A percentile compares a stretch with the other conserved stretches of the same genome.
phyloP scores from a whole-genome alignment of 2,888 invertebrate species.

The Leucophenga montana region DNA sequence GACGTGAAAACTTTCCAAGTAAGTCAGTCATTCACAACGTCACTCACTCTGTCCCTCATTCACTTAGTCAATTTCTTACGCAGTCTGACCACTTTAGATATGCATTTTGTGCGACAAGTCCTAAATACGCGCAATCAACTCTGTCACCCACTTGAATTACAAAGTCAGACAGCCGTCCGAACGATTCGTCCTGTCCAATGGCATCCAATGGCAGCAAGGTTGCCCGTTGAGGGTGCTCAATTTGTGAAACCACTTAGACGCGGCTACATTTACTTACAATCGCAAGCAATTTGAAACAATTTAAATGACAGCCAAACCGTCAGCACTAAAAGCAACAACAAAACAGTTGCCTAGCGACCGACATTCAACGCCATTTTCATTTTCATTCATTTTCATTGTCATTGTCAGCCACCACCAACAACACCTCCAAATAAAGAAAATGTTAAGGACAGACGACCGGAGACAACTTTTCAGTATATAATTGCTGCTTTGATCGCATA shows the following conservation, averaged over 20 bases:
- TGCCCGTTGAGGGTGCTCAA: not conserved
- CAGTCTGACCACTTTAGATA: constrained; percentile 28
- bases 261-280: constrained; percentile 34
- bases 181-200: not conserved
- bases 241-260: constrained; percentile 28
- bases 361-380: not conserved
- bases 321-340: constrained; percentile 20
- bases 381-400: not conserved
- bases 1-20: not conserved
- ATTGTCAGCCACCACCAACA: constrained; percentile 4
- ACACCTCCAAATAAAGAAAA: not conserved
- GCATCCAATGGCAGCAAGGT: constrained; percentile 8
- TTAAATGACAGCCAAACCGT: constrained; percentile 44
- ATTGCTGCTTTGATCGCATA: constrained; percentile 70
- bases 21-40: not conserved
- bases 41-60: not conserved
- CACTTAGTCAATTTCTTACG: constrained; percentile 9
- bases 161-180: constrained; percentile 30
- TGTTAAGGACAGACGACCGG: not conserved
- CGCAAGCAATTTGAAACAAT: constrained; percentile 48
- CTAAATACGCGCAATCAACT: constrained; percentile 32
- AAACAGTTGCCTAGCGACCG: not conserved
- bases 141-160: constrained; percentile 34
- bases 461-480: constrained; percentile 42
- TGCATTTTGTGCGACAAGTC: constrained; percentile 15